Evolutionary conservation across 2,888 invertebrate genomes (phyloP), one percentile per base, ranked within the genome.

Genomic region (Microplitis manilae): DNA sequence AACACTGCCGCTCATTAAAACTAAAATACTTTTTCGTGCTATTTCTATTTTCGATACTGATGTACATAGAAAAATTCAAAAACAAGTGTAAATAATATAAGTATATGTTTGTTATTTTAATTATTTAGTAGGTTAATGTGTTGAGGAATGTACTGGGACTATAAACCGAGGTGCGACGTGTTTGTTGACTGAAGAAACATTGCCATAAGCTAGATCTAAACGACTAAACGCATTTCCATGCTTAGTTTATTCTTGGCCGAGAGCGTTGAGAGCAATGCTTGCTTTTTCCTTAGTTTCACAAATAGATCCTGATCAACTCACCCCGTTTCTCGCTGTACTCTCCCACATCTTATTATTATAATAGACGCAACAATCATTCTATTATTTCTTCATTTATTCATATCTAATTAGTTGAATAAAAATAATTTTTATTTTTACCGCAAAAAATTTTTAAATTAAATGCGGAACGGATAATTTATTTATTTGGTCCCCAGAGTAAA

Each of bases 251-350:
- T 81, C 70, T 82, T 79, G 76, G 80, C 79, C 20, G 72, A 69
- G 75, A 77, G 79, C 77, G 80, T 78, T 15, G 72, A 69, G 75
- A 77, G 80, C 77, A 76, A 80, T 79, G 81, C 80, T 81, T n/a
- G n/a, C 20, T 17, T 15, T 83, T 83, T 82, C 83, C 81, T 80
- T 74, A 81, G 81, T 83, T 81, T 81, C 81, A 82, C 81, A 82
- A 83, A 82, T 81, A 83, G 83, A 81, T 79, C 60, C 62, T 77
- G 77, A 78, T 79, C 77, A 77, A 77, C 74, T 79, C 65, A 68
- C 72, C 74, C 71, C 59, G 61, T 41, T 30, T 41, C 60, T 74
- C 77, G 15, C 68, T 17, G 20, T 17, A 64, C 20, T 38, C 50
- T 64, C 39, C 62, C 62, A 61, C 9, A 60, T 39, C 39, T 20